Conservation (phyloP, 2,888 invertebrate genomes). For the Pseudeuparius sepicola region DNA sequence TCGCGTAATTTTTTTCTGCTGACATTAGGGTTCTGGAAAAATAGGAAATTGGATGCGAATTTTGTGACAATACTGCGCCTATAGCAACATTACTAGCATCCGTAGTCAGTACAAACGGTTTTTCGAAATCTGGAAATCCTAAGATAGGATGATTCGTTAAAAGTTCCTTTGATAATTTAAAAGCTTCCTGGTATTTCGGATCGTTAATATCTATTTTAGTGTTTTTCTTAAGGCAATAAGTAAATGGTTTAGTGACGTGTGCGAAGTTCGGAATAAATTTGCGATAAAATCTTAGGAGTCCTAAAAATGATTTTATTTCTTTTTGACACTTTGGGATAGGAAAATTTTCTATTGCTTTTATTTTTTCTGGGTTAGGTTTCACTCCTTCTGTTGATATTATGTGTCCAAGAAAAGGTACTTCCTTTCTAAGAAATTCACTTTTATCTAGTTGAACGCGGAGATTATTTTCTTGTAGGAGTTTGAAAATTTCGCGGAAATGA, state of each 20-base stretch:
- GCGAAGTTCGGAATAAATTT: constrained; percentile 16
- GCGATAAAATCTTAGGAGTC: constrained; percentile 23
- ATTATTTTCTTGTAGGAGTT: constrained; percentile 16
- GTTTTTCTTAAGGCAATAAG: constrained; percentile 16
- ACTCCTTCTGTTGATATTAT: constrained; percentile 18
- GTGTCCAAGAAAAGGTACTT: constrained; percentile 20
- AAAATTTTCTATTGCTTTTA: constrained; percentile 7
- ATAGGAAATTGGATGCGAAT: no score
- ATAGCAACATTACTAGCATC: no score
- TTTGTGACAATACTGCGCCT: no score
- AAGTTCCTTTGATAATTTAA: no score
- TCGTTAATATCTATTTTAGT: no score
- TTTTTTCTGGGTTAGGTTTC: constrained; percentile 12
- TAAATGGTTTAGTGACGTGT: constrained; percentile 17
- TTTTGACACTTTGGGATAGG: constrained; percentile 20
- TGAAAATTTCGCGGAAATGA: constrained; percentile 20
- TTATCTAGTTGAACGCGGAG: constrained; percentile 23
- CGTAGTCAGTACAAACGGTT: no score
- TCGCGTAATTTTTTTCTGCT: no score
- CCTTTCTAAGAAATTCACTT: constrained; percentile 18
- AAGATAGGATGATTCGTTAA: no score
- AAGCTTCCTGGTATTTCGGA: no score
- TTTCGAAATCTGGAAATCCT: no score
- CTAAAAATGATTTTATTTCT: constrained; percentile 26
- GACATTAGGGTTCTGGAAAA: no score